phyloP scores from a whole-genome alignment of 2,888 invertebrate genomes.

The Erpobdella octoculata region DNA sequence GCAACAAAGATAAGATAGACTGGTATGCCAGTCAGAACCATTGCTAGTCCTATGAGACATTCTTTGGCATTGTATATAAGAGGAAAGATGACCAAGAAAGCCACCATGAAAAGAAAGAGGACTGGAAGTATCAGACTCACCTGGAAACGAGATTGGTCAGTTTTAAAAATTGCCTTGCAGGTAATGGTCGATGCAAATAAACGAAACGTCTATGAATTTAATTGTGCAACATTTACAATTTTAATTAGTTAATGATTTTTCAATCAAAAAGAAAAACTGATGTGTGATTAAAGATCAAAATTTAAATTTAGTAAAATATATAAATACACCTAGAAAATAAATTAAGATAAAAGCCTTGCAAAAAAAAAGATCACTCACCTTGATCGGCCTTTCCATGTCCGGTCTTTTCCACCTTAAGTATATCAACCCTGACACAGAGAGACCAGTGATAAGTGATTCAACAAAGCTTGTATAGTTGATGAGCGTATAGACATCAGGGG shows the following conservation, averaged over 20 bases:
- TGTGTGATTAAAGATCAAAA: not conserved
- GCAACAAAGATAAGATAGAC: constrained; percentile 63
- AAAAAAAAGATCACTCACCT: constrained; percentile 31
- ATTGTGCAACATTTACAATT: not conserved
- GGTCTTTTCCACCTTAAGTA: constrained; percentile 75
- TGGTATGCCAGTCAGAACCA: constrained; percentile 58
- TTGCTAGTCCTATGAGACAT: constrained; percentile 45
- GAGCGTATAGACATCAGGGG: constrained; percentile 73
- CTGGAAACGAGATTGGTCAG: constrained; percentile 38
- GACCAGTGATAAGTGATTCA: constrained; percentile 70
- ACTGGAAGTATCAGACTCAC: constrained; percentile 46
- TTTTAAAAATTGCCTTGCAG: too few relatives aligned
- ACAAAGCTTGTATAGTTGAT: constrained; percentile 87
- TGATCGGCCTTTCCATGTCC: constrained; percentile 69
- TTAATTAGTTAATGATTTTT: not conserved
- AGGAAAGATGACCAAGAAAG: constrained; percentile 47
- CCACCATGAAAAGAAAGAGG: constrained; percentile 46
- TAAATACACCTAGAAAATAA: not conserved
- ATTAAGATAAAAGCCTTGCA: not conserved
- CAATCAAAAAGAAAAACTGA: not conserved
- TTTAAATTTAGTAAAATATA: not conserved
- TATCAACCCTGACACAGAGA: constrained; percentile 75
- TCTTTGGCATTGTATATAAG: constrained; percentile 46
- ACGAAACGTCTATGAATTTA: not conserved
- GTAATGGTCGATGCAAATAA: not conserved